These are phyloP conservation scores for Leptinotarsa peninsularis DNA, from an alignment of 2,888 invertebrate genomes.

Conservation along the genomic window DNA sequence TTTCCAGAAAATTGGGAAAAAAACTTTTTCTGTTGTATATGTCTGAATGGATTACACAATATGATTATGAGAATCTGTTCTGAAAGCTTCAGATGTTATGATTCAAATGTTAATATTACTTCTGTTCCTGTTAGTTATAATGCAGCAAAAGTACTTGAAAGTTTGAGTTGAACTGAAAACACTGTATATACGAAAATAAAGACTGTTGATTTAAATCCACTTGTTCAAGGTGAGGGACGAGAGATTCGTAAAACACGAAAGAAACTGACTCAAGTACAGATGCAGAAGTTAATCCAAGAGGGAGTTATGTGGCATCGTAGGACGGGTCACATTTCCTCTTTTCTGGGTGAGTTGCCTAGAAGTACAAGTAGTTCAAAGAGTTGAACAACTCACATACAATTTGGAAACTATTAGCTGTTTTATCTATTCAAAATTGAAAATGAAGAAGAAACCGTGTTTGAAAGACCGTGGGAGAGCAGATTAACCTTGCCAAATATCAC, in stretches of 20 bases:
- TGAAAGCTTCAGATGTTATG: too few relatives aligned
- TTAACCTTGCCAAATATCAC: not conserved
- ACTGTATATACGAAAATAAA: not conserved
- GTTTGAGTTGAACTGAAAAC: not conserved
- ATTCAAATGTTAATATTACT: not conserved
- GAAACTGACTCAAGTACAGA: not conserved
- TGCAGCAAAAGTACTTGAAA: not conserved
- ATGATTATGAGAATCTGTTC: not conserved
- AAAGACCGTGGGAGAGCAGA: not conserved
- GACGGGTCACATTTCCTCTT: not conserved
- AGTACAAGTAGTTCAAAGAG: not conserved
- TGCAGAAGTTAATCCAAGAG: not conserved
- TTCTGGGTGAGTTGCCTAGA: not conserved
- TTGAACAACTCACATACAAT: conserved; percentile 7
- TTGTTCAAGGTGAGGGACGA: not conserved
- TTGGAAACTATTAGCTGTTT: not conserved
- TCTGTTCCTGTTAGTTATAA: not conserved
- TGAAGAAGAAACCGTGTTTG: not conserved
- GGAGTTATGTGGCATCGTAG: not conserved
- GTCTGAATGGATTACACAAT: not conserved
- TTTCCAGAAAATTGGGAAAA: too few relatives aligned
- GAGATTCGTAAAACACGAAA: not conserved
- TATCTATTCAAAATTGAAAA: not conserved
- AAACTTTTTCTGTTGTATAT: too few relatives aligned
- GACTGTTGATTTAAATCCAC: not conserved